Conservation (phyloP, 2,113 vertebrate species). For the Hemibagrus wyckioides region DNA sequence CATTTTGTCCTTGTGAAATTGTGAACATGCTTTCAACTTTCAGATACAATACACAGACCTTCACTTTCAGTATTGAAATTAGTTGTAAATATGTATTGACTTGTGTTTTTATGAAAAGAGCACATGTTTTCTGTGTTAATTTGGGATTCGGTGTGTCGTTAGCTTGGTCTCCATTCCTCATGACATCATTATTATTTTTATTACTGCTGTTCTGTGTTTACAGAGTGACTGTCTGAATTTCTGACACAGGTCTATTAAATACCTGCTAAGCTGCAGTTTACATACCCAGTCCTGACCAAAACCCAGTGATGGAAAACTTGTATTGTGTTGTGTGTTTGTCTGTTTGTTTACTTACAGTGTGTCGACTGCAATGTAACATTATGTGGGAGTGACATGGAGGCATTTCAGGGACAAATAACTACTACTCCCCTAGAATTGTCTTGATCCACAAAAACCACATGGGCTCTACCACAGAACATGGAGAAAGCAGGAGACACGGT, state of each 20-base stretch:
- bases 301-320: conserved; percentile 5
- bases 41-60: no score
- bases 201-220: conserved; percentile 60
- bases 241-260: not conserved
- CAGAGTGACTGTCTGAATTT: not conserved
- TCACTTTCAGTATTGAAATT: not conserved
- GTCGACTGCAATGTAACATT: conserved; percentile 12
- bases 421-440: conserved; percentile 11
- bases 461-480: conserved; percentile 30
- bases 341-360: not conserved
- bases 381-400: conserved; percentile 7
- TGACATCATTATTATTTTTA: conserved; percentile 46
- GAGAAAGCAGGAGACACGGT: conserved; percentile 46
- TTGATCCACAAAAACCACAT: conserved; percentile 23
- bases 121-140: not conserved
- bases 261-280: not conserved
- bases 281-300: not conserved
- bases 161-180: not conserved
- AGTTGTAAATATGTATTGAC: not conserved
- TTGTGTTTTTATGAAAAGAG: not conserved
- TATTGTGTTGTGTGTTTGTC: not conserved
- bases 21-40: not conserved
- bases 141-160: not conserved
- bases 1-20: not conserved
- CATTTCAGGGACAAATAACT: not conserved